Percentiles rank a stretch among this genome's conserved stretches.
These are phyloP conservation scores for Cryptotis parvus DNA, from an alignment of 2,113 vertebrate species.

Conservation along the genomic window DNA sequence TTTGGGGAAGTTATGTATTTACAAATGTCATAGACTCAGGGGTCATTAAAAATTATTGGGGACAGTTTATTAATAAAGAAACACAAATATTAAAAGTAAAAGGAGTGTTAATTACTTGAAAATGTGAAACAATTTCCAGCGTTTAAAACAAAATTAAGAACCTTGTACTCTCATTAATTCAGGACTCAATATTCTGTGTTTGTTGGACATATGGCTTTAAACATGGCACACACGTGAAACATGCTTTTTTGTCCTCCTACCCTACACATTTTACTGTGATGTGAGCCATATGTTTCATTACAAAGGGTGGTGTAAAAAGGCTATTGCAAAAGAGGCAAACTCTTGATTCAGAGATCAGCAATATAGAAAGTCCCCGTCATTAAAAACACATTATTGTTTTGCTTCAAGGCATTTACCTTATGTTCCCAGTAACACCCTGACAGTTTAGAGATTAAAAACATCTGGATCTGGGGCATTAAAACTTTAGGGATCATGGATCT, in stretches of 20 bases:
- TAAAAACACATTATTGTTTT: constrained; percentile 68
- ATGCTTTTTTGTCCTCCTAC: not conserved
- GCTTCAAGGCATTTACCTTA: constrained; percentile 68
- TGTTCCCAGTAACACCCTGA: constrained; percentile 67
- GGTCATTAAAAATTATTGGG: constrained; percentile 50
- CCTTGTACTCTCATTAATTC: constrained; percentile 44
- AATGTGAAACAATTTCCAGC: constrained; percentile 68
- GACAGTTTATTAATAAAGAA: constrained; percentile 69
- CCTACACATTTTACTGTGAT: constrained; percentile 54
- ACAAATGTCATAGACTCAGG: constrained; percentile 37
- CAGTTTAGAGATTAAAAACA: constrained; percentile 68
- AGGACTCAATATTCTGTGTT: not conserved
- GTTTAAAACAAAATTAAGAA: constrained; percentile 60
- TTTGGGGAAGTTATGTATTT: constrained; percentile 61
- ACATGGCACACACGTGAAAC: constrained; percentile 37
- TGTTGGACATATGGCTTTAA: constrained; percentile 3
- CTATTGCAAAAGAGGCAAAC: constrained; percentile 17
- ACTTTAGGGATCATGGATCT: constrained; percentile 77
- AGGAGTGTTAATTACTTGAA: constrained; percentile 72
- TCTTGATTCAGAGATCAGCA: constrained; percentile 66
- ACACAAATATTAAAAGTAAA: constrained; percentile 75
- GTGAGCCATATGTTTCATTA: constrained; percentile 69
- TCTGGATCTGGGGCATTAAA: constrained; percentile 70
- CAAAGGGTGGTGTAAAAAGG: constrained; percentile 45
- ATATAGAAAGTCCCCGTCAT: constrained; percentile 67